Evolutionary conservation across 1,140 invertebrate genomes (phyloP).

Genomic region (Zaprionus vittiger): DNA sequence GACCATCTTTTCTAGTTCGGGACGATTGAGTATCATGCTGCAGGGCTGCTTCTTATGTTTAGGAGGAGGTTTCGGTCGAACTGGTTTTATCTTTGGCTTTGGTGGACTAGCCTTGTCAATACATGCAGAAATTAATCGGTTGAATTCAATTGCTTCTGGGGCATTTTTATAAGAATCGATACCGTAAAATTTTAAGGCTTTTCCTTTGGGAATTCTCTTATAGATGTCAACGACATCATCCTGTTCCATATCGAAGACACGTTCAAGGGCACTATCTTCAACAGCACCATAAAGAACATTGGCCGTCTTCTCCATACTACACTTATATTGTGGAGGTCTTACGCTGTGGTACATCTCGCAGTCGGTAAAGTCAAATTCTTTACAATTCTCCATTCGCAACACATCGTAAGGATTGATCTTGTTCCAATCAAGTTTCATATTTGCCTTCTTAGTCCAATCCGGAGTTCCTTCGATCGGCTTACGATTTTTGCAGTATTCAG

Average conservation of each 20-base stretch:
- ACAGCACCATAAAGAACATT: conserved; percentile 16
- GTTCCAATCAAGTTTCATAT: not conserved
- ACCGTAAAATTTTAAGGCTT: conserved; percentile 50
- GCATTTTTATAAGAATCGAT: not conserved
- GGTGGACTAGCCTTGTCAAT: conserved; percentile 1
- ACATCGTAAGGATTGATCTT: conserved; percentile 15
- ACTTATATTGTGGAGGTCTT: conserved; percentile 14
- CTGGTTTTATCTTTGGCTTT: not conserved
- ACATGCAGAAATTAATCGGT: conserved; percentile 28
- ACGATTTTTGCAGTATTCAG: not conserved
- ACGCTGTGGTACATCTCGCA: conserved; percentile 22
- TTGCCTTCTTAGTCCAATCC: not conserved
- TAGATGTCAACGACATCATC: conserved; percentile 47
- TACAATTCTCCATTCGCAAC: conserved; percentile 31
- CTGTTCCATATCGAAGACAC: conserved; percentile 15
- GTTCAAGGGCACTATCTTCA: conserved; percentile 21
- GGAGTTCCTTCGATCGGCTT: not conserved
- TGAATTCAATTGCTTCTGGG: conserved; percentile 23
- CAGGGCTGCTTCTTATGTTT: not conserved
- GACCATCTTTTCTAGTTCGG: conserved; percentile 29
- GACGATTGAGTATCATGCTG: conserved; percentile 37
- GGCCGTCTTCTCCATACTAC: conserved; percentile 2
- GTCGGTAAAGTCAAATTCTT: not conserved
- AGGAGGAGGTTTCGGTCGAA: not conserved
- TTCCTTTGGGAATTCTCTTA: conserved; percentile 43